Percentiles rank a stretch among this genome's conserved stretches.
Evolutionary conservation across 1,140 invertebrate species (phyloP).

Genomic region (Potamilus streckersoni): DNA sequence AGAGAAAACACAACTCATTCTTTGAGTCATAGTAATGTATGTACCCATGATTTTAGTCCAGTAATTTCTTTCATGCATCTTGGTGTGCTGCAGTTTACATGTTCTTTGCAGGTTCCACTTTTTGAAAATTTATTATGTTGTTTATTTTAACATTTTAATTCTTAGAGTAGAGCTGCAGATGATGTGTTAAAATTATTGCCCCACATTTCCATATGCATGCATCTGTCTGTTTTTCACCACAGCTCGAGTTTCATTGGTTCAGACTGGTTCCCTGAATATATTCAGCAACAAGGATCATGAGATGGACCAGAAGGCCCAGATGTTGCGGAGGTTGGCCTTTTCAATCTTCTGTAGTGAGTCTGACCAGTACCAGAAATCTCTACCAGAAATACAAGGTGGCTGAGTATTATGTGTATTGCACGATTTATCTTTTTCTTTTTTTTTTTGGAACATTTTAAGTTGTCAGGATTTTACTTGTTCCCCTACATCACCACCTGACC

Average conservation of each 20-base stretch:
- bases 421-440: neutral
- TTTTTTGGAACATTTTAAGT: no score
- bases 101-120: no score
- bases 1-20: no score
- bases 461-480: no score
- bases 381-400: slow-evolving; percentile 93
- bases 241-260: slow-evolving; percentile 83
- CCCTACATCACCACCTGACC: neutral
- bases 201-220: neutral
- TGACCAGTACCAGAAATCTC: slow-evolving; percentile 92
- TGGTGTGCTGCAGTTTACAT: no score
- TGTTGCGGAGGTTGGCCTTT: slow-evolving; percentile 90
- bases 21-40: no score
- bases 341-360: slow-evolving; percentile 91
- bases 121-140: no score
- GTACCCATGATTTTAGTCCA: no score
- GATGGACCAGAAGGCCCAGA: slow-evolving; percentile 86
- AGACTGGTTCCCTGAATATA: slow-evolving; percentile 79
- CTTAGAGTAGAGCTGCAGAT: no score
- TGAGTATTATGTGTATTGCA: neutral
- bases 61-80: no score
- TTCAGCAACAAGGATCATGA: slow-evolving; percentile 89
- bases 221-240: slow-evolving; percentile 38
- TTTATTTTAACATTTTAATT: no score
- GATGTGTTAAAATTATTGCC: no score